phyloP scores from a whole-genome alignment of 2,888 invertebrate species.

The Idaea straminata region DNA sequence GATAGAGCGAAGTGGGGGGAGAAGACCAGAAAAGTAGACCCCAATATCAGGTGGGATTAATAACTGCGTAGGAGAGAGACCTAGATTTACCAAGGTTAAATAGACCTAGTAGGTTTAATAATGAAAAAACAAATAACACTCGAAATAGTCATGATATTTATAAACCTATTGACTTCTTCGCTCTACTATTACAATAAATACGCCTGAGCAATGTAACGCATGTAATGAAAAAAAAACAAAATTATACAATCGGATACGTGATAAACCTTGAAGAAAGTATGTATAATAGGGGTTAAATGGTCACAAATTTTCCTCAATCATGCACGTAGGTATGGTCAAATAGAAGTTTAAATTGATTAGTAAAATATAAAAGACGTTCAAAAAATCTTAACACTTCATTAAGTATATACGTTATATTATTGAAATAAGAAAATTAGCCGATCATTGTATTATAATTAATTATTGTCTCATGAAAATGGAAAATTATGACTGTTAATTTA shows the following conservation, averaged over 20 bases:
- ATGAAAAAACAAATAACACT: too few species aligned
- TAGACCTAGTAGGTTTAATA: too few species aligned
- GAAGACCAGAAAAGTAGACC: too few species aligned
- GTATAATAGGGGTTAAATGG: background rate
- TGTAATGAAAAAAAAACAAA: background rate
- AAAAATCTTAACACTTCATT: background rate
- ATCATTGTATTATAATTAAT: background rate
- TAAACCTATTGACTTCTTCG: too few species aligned
- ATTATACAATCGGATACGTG: background rate
- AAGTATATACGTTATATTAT: background rate
- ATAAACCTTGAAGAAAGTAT: background rate
- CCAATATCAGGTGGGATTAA: too few species aligned
- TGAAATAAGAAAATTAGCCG: background rate
- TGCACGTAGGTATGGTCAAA: background rate
- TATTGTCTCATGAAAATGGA: background rate
- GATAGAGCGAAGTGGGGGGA: too few species aligned
- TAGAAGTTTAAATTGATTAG: constrained; percentile 7
- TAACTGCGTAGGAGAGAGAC: too few species aligned
- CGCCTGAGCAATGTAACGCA: background rate
- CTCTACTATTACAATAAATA: too few species aligned
- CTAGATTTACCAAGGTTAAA: too few species aligned
- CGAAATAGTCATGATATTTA: too few species aligned
- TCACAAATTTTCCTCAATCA: background rate
- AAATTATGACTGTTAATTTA: background rate
- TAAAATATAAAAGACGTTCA: background rate